phyloP scores from a whole-genome alignment of 2,888 invertebrate species.

The Helicoverpa assulta region DNA sequence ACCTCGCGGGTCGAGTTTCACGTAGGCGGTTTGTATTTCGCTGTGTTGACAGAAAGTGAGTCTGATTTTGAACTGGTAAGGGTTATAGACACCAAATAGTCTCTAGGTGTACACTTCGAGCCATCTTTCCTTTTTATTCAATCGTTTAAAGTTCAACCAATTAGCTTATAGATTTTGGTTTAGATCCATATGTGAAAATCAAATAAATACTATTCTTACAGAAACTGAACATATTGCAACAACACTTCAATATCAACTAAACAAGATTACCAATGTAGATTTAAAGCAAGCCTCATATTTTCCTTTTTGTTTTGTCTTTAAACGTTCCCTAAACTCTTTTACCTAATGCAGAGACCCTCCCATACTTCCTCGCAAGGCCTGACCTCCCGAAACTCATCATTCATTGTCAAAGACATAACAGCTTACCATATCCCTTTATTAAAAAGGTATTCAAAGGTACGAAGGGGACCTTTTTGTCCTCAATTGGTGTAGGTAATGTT shows the following conservation, averaged over 20 bases:
- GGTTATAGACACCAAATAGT: too few species aligned
- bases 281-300: not conserved
- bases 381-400: slow-evolving; percentile 65
- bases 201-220: too few species aligned
- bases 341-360: slow-evolving; percentile 41
- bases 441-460: slow-evolving; percentile 74
- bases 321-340: slow-evolving; percentile 31
- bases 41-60: not conserved
- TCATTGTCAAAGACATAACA: slow-evolving; percentile 74
- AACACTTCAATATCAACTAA: too few species aligned
- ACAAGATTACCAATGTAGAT: not conserved
- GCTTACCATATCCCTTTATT: slow-evolving; percentile 70
- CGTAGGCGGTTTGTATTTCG: slow-evolving; percentile 1
- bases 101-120: too few species aligned
- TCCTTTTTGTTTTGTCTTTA: not conserved
- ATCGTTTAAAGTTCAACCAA: too few species aligned
- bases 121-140: too few species aligned
- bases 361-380: slow-evolving; percentile 52
- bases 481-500: slow-evolving; percentile 81
- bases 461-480: slow-evolving; percentile 79
- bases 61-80: not conserved
- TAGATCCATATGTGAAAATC: too few species aligned
- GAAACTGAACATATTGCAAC: too few species aligned
- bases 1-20: slow-evolving; percentile 44
- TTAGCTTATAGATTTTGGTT: too few species aligned